Percentiles rank a stretch among this genome's conserved stretches.
These are phyloP conservation scores for Spialia ferax DNA, from an alignment of 2,888 invertebrate genomes.

Conservation along the genomic window DNA sequence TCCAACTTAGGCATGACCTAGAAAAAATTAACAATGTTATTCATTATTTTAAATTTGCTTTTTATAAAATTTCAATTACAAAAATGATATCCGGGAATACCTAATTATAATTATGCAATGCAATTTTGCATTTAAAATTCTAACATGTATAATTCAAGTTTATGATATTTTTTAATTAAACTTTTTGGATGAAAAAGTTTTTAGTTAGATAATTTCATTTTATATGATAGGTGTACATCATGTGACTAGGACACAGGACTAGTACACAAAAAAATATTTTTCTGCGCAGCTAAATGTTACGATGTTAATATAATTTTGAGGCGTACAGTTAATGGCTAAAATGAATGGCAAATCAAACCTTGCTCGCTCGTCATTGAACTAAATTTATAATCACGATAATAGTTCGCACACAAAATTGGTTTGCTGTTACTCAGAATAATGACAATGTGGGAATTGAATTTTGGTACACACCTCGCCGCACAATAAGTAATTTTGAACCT, in stretches of 20 bases:
- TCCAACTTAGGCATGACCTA: background rate
- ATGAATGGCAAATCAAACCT: conserved; percentile 45
- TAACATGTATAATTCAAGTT: too few species aligned
- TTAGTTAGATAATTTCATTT: background rate
- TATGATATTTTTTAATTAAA: too few species aligned
- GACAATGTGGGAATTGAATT: conserved; percentile 36
- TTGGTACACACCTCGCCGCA: conserved; percentile 21
- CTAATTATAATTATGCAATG: background rate
- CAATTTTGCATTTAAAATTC: too few species aligned
- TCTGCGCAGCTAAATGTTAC: conserved; percentile 19
- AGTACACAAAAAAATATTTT: conserved; percentile 1
- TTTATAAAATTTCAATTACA: background rate
- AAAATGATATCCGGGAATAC: background rate
- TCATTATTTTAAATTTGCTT: background rate
- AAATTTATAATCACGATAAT: conserved; percentile 52
- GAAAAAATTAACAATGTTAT: background rate
- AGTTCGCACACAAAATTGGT: conserved; percentile 44
- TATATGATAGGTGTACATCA: too few species aligned
- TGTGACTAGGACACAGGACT: too few species aligned
- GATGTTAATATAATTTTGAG: conserved; percentile 42
- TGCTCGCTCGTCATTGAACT: conserved; percentile 60
- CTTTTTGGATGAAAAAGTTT: background rate
- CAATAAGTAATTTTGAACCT: too few species aligned
- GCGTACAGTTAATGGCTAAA: conserved; percentile 19
- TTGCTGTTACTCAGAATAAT: conserved; percentile 24